Evolutionary conservation across 2,113 vertebrate genomes (phyloP), one percentile per base, ranked within the genome.

Genomic region (Danionella cerebrum): DNA sequence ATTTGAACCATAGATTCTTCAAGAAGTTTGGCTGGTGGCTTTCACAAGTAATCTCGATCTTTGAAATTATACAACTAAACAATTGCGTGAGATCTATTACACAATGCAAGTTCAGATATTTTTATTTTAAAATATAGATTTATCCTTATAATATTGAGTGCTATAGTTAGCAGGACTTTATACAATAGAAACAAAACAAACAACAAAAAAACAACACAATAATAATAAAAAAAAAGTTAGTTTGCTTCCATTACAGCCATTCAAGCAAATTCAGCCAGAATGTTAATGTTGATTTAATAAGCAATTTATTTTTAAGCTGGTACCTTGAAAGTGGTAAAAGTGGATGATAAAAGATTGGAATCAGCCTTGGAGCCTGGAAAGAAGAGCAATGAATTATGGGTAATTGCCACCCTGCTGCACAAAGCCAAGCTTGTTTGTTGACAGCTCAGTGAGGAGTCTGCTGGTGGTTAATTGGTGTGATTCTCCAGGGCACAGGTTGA

Each of bases 241-340:
- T 51, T 11, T 25, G 51, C 69, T 67, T 55, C 25, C 42, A 50
- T 19, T 60, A 48, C 38, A 6, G 27, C 55, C 58, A 19, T 75
- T 68, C 79, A 48, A 74, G 67, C 62, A 77, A 83, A 80, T 69
- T 59, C 65, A 80, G 79, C 79, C 76, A 38, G 41, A 59, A 79
- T 77, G 76, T 83, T 85, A 86, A 85, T 78, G 69, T 78, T 72
- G 69, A 79, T 86, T 84, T 84, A 84, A 82, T 80, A 67, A 80
- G 79, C 79, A 78, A 86, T 84, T 86, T 60, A 84, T n/a, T 84
- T 84, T 35, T 68, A 72, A 75, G 62, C 60, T 69, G 24, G 69
- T 54, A 47, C 66, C 70, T 79, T 39, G 53, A 78, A 70, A 79
- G 74, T 72, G 67, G 55, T 58, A 70, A 72, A 48, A 71, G 63